These are phyloP conservation scores for Pipa parva DNA, from an alignment of 2,113 vertebrate genomes.

Conservation along the genomic window DNA sequence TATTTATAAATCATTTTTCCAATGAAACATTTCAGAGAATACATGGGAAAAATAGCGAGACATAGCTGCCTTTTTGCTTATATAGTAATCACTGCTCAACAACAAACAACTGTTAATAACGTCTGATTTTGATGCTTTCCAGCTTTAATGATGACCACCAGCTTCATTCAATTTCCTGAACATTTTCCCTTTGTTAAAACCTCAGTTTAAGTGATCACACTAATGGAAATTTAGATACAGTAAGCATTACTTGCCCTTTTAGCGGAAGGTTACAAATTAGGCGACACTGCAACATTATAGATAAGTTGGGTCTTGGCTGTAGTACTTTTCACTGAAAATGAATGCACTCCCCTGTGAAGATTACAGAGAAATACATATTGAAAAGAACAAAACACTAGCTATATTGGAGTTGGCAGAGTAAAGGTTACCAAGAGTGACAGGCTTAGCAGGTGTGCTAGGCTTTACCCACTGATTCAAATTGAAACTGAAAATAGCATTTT, in stretches of 20 bases:
- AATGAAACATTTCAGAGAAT: too few species aligned
- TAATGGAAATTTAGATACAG: too few species aligned
- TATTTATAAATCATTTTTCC: too few species aligned
- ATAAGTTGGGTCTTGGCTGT: neutral
- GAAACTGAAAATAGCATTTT: constrained; percentile 74
- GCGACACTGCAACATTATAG: neutral
- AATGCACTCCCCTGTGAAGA: constrained; percentile 30
- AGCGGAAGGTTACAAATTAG: neutral
- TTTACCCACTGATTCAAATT: constrained; percentile 71
- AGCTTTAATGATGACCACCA: too few species aligned
- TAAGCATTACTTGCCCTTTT: neutral
- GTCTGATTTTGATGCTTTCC: too few species aligned
- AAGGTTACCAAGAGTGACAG: constrained; percentile 55
- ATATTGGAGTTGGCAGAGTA: constrained; percentile 45
- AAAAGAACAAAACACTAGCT: constrained; percentile 51
- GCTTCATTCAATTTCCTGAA: too few species aligned
- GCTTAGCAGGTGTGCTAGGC: constrained; percentile 58
- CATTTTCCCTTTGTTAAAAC: too few species aligned
- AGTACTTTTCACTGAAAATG: constrained; percentile 26
- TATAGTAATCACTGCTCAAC: too few species aligned
- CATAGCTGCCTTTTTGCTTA: too few species aligned
- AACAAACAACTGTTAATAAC: too few species aligned
- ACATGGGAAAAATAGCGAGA: too few species aligned
- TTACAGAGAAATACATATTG: constrained; percentile 42
- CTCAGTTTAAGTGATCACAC: too few species aligned